Conservation (phyloP, 2,113 vertebrate genomes). For the Natator depressus region DNA sequence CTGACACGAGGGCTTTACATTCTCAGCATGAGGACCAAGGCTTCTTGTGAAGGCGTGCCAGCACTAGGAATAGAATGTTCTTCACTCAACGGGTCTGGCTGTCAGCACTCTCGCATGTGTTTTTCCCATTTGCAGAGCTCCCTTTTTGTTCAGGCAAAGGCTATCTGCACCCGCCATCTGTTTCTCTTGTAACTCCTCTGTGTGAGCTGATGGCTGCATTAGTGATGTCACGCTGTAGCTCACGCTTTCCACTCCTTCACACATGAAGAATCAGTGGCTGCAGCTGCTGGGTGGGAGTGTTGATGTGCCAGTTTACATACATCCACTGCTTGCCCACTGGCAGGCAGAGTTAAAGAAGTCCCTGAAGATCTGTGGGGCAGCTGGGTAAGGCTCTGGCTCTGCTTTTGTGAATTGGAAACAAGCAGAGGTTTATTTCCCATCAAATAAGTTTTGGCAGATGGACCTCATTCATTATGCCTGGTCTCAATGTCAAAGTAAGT, state of each 20-base stretch:
- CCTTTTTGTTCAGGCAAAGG: conserved; percentile 19
- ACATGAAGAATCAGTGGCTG: neutral
- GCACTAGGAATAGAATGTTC: conserved; percentile 20
- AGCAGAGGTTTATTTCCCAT: neutral
- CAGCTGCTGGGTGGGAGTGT: conserved; percentile 45
- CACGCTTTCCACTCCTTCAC: conserved; percentile 53
- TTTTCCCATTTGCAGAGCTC: conserved; percentile 30
- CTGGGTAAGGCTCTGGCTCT: neutral
- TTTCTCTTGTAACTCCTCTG: conserved; percentile 37
- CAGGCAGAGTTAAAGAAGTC: conserved; percentile 33
- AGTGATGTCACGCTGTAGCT: conserved; percentile 39
- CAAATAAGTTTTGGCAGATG: neutral
- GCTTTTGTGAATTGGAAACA: neutral
- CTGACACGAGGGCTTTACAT: neutral
- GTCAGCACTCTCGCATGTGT: neutral
- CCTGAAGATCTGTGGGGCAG: neutral
- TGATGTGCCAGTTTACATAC: neutral
- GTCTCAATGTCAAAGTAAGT: neutral
- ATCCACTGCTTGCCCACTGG: neutral
- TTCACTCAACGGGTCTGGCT: conserved; percentile 18
- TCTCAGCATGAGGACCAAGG: conserved; percentile 23
- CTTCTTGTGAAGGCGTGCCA: conserved; percentile 42
- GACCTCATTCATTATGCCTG: neutral
- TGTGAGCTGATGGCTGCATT: conserved; percentile 26
- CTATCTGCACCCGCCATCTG: conserved; percentile 12